A percentile compares a stretch with the other conserved stretches of the same genome.
Evolutionary conservation across 2,113 vertebrate genomes (phyloP).

Genomic region (Lepus americanus): DNA sequence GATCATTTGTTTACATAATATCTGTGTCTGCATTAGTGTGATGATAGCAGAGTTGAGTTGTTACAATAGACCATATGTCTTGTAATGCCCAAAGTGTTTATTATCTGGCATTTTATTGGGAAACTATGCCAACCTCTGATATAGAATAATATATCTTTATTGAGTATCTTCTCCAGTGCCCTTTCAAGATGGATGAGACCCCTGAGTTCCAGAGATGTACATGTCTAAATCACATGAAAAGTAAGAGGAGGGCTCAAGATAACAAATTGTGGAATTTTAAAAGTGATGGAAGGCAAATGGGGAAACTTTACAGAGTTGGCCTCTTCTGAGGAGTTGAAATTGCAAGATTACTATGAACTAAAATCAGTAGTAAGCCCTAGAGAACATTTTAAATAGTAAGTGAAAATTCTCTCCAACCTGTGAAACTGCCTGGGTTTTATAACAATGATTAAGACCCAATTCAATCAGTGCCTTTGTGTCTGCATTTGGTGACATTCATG

Average conservation of each 20-base stretch:
- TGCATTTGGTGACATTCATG: not conserved
- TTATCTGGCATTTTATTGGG: not conserved
- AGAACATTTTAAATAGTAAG: slow-evolving; percentile 22
- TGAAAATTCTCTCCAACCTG: not conserved
- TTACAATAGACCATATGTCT: not conserved
- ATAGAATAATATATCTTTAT: not conserved
- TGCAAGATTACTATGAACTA: not conserved
- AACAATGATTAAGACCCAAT: not conserved
- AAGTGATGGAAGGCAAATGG: not conserved
- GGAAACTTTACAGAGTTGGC: not conserved
- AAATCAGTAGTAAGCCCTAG: not conserved
- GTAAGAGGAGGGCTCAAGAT: not conserved
- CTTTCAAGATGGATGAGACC: not conserved
- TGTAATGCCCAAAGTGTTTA: not conserved
- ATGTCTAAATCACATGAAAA: not conserved
- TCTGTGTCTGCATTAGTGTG: not conserved
- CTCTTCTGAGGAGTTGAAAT: not conserved
- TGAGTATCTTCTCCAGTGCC: not conserved
- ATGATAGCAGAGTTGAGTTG: not conserved
- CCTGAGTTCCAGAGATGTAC: not conserved
- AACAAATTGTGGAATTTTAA: not conserved
- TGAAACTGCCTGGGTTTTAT: not conserved
- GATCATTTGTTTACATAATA: not conserved
- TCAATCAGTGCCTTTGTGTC: not conserved
- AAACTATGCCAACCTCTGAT: not conserved